Conservation (phyloP, 2,888 invertebrate genomes). For the Dynastes tityus region DNA sequence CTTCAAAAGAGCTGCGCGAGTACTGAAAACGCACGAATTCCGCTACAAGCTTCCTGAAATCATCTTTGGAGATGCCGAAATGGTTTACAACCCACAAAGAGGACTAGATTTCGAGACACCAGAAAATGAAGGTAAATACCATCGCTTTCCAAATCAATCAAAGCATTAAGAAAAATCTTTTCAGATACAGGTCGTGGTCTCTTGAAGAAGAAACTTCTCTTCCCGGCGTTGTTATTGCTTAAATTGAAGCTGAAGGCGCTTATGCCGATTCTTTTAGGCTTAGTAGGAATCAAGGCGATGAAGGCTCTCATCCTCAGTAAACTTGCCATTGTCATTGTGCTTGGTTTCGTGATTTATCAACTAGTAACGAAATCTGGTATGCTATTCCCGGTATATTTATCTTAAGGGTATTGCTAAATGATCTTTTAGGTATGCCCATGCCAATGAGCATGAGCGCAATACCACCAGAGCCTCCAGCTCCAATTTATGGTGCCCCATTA, state of each 20-base stretch:
- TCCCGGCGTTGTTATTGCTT: constrained; percentile 84
- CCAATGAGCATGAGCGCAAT: constrained; percentile 68
- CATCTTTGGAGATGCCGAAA: constrained; percentile 78
- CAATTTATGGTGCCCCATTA: constrained; percentile 81
- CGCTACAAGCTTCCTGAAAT: constrained; percentile 82
- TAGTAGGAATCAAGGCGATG: constrained; percentile 86
- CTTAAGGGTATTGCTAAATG: constrained; percentile 3
- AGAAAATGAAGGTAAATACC: constrained; percentile 72
- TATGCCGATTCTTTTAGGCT: constrained; percentile 85
- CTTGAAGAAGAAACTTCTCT: constrained; percentile 86
- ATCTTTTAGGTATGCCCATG: constrained; percentile 76
- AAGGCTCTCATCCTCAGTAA: constrained; percentile 90
- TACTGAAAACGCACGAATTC: constrained; percentile 84
- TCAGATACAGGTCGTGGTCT: constrained; percentile 50
- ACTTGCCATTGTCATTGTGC: constrained; percentile 84
- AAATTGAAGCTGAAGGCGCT: constrained; percentile 89
- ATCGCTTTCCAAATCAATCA: constrained; percentile 51
- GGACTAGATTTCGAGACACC: constrained; percentile 77
- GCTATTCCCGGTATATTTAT: constrained; percentile 55
- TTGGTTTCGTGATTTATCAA: constrained; percentile 87
- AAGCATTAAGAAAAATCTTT: neutral
- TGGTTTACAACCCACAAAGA: constrained; percentile 78
- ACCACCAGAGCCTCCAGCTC: constrained; percentile 74
- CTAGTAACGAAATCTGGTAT: constrained; percentile 84
- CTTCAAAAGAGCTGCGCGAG: constrained; percentile 80